A percentile compares a stretch with the other conserved stretches of the same genome.
Evolutionary conservation across 2,797 vertebrate genomes (phyloP).

Genomic region (Erpetoichthys calabaricus): DNA sequence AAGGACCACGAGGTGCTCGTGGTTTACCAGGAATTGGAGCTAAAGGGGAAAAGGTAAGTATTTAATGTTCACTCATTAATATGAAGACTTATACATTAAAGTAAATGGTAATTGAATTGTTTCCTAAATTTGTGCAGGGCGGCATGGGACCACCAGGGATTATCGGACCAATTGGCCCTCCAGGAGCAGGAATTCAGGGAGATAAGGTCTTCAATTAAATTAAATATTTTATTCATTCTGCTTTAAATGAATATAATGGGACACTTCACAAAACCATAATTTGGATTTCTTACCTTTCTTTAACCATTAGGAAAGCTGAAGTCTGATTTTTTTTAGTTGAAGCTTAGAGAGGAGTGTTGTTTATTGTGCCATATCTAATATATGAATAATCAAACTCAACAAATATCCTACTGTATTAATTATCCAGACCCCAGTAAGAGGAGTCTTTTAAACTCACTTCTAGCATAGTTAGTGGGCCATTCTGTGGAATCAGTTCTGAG

Average conservation of each 20-base stretch:
- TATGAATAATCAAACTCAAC: too few species aligned
- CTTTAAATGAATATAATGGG: neutral
- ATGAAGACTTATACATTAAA: neutral
- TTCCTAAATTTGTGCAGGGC: slow-evolving; percentile 42
- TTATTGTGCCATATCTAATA: too few species aligned
- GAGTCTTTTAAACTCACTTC: too few species aligned
- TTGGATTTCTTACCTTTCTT: neutral
- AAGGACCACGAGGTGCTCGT: slow-evolving; percentile 43
- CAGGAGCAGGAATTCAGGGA: slow-evolving; percentile 59
- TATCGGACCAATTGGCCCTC: slow-evolving; percentile 46
- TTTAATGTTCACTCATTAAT: neutral
- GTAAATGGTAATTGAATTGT: slow-evolving; percentile 8
- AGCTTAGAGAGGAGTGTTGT: too few species aligned
- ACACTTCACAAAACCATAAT: slow-evolving; percentile 7
- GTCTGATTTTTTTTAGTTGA: too few species aligned
- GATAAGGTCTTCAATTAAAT: slow-evolving; percentile 43
- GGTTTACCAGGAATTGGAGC: slow-evolving; percentile 48
- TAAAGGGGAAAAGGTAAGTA: slow-evolving; percentile 69
- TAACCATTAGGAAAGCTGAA: too few species aligned
- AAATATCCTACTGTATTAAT: too few species aligned
- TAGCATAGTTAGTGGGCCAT: too few species aligned
- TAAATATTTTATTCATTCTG: slow-evolving; percentile 1
- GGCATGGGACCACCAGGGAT: slow-evolving; percentile 47
- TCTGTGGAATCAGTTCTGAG: too few species aligned
- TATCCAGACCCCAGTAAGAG: too few species aligned